Base-by-base conservation (phyloP, 2,113 vertebrate genomes). In the Ophiodon elongatus region DNA sequence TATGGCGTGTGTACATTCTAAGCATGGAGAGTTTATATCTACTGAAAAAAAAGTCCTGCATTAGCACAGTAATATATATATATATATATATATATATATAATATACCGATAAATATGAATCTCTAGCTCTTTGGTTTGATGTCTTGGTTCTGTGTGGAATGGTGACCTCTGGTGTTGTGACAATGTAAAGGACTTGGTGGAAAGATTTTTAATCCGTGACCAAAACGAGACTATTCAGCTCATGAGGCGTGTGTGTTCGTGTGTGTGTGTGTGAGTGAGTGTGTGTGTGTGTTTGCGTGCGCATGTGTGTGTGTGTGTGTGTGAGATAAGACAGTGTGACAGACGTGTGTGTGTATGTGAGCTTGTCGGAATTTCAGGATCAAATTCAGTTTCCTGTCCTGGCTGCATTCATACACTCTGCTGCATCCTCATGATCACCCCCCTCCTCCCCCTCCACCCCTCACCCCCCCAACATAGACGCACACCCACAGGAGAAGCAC, bases 21-120 rank as follows among this genome's bases (percentile, higher is more conserved):
- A 94, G 96, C 96, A 96, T 96, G 96, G 94, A 95, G 95, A 94
- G 94, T 96, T 96, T 96, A 93, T 96, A 95, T 95, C 92, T 94
- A 94, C 86, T 92, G 93, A 94, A 87, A 85, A 47, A 56, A 29
- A 92, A 95, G 90, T 94, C 93, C 94, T 95, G 94, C 95, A 96
- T 95, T 94, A 95, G 93, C 94, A 95, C 93, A 95, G 90, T 94
- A 93, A 94, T 95, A 95, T 95, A 52, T 57, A 54, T 54, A 54
- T 54, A 54, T 54, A 54, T n/a, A 23, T 67, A 35, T 52, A 52
- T 52, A 52, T 23, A 52, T 23, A 52, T 52, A 59, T n/a, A 54
- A 92, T 92, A 94, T 91, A 88, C 84, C 71, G 88, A 94, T 94
- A 84, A 89, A 91, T 93, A 94, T 91, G 84, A 91, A 93, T 90